These are phyloP conservation scores for Synchiropus splendidus DNA, from an alignment of 2,113 vertebrate genomes.

Conservation along the genomic window DNA sequence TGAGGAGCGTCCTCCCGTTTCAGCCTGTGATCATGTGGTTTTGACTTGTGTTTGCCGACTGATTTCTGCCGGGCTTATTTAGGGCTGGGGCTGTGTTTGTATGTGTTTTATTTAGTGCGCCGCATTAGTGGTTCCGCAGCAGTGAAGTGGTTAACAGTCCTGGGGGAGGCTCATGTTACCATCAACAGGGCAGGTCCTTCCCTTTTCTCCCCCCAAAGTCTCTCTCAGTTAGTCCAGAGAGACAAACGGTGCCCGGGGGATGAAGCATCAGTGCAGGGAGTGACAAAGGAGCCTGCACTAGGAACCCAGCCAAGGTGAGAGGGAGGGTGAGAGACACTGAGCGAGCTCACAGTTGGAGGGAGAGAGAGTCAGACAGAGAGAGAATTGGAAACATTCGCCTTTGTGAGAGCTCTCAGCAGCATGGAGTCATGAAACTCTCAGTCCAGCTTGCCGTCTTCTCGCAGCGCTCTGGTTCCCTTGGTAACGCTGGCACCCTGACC, in stretches of 20 bases:
- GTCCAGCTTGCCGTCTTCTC: slow-evolving; percentile 47
- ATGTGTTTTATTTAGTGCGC: slow-evolving; percentile 12
- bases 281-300: slow-evolving; percentile 44
- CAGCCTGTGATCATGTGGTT: slow-evolving; percentile 37
- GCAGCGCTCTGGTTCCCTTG: slow-evolving; percentile 45
- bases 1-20: slow-evolving; percentile 22
- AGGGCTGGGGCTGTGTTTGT: slow-evolving; percentile 22
- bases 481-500: slow-evolving; percentile 48
- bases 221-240: slow-evolving; percentile 33
- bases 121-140: slow-evolving; percentile 47
- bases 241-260: slow-evolving; percentile 37
- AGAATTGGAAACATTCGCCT: slow-evolving; percentile 12
- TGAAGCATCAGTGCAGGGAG: slow-evolving; percentile 40
- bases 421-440: slow-evolving; percentile 59
- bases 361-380: slow-evolving; percentile 12
- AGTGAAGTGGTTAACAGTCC: slow-evolving; percentile 59
- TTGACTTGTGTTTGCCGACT: slow-evolving; percentile 33
- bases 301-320: slow-evolving; percentile 31
- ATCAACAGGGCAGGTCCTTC: slow-evolving; percentile 39
- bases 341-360: slow-evolving; percentile 17
- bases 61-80: slow-evolving; percentile 41
- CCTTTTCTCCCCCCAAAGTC: slow-evolving; percentile 3
- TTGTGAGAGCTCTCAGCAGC: slow-evolving; percentile 37
- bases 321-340: slow-evolving; percentile 8
- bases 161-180: slow-evolving; percentile 53